Evolutionary conservation across 2,888 invertebrate genomes (phyloP).

Genomic region (Drosophila quasianomalipes): DNA sequence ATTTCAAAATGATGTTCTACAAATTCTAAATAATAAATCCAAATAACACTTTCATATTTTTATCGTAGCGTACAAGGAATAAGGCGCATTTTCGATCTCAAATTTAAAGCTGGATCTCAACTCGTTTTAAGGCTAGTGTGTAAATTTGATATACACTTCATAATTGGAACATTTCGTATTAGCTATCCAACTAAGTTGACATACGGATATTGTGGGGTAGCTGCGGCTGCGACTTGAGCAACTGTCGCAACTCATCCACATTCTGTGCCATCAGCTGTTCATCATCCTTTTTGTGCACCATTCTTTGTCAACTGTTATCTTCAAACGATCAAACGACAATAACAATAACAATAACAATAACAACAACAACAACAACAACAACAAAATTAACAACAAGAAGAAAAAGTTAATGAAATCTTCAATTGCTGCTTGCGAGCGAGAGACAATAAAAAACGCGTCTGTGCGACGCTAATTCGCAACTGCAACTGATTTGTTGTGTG

Average conservation of each 20-base stretch:
- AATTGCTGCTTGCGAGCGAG: constrained; percentile 11
- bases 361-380: constrained; percentile 3
- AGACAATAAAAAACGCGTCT: constrained; percentile 62
- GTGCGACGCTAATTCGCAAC: constrained; percentile 75
- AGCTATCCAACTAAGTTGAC: constrained; percentile 58
- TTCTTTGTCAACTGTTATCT: constrained; percentile 7
- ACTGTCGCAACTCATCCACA: constrained; percentile 84
- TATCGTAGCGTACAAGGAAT: not conserved
- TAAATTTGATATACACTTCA: not conserved
- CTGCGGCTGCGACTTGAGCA: constrained; percentile 89
- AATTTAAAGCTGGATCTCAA: not conserved
- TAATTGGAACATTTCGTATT: not conserved
- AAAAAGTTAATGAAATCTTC: not conserved
- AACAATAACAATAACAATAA: constrained; percentile 1
- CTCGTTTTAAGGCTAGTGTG: not conserved
- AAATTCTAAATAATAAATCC: not conserved
- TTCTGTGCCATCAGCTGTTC: constrained; percentile 66
- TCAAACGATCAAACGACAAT: not conserved
- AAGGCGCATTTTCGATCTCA: not conserved
- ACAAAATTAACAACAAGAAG: constrained; percentile 10
- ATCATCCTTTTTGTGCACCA: constrained; percentile 64
- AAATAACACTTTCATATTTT: not conserved
- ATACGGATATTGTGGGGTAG: constrained; percentile 89
- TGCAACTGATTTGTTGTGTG: constrained; percentile 77
- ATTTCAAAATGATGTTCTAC: not conserved